These are phyloP conservation scores for Catharus ustulatus DNA, from an alignment of 2,797 vertebrate species.

Conservation along the genomic window DNA sequence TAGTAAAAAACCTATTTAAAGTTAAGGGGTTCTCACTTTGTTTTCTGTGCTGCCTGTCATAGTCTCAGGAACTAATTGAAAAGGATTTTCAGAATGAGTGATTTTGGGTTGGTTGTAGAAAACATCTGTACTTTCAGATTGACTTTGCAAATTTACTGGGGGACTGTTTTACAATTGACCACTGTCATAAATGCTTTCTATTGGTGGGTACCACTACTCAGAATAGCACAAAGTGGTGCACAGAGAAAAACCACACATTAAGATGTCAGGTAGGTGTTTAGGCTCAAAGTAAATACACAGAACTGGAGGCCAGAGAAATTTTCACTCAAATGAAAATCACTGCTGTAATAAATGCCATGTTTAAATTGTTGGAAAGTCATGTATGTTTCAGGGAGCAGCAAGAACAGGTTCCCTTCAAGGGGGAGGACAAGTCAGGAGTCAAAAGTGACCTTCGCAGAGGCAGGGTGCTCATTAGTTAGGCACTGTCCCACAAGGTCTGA, in stretches of 20 bases:
- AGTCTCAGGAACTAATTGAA: neutral
- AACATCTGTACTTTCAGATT: neutral
- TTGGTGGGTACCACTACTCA: neutral
- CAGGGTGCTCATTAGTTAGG: neutral
- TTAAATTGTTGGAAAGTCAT: neutral
- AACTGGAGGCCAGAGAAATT: neutral
- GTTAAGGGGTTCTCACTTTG: neutral
- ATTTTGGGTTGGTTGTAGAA: neutral
- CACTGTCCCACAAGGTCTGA: neutral
- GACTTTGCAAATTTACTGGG: neutral
- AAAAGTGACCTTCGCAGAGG: neutral
- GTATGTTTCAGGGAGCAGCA: neutral
- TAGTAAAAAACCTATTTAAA: neutral
- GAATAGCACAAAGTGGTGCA: neutral
- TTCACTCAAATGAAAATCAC: neutral
- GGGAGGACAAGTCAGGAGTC: neutral
- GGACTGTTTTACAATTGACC: neutral
- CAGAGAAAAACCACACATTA: neutral
- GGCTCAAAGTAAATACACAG: neutral
- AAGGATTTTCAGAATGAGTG: neutral
- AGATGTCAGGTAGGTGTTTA: neutral
- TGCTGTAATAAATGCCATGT: neutral
- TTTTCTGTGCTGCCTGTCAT: neutral
- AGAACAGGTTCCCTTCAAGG: rapidly evolving
- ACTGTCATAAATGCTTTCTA: neutral